Evolutionary conservation across 2,888 invertebrate genomes (phyloP).

Genomic region (Marronus borbonicus): DNA sequence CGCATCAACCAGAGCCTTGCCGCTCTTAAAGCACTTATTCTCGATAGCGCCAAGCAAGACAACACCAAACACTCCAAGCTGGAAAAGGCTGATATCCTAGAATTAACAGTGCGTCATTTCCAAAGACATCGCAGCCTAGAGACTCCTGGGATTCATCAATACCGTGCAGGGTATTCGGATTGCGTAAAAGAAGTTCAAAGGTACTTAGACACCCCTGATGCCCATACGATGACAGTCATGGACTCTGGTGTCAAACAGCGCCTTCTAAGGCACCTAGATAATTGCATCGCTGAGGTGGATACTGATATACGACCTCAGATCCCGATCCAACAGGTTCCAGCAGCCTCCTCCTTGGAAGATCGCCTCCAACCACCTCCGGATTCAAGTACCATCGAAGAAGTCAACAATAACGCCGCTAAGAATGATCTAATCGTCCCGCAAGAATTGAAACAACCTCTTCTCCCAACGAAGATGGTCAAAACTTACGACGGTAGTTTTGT

Average conservation of each 20-base stretch:
- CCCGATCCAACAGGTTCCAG: conserved; percentile 34
- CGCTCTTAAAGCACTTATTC: conserved; percentile 80
- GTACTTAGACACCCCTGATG: conserved; percentile 76
- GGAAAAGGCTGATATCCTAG: conserved; percentile 89
- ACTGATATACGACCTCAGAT: conserved; percentile 68
- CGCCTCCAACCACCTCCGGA: conserved; percentile 68
- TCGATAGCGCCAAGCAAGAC: conserved; percentile 80
- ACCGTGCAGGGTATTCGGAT: conserved; percentile 79
- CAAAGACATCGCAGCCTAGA: conserved; percentile 82
- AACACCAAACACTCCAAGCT: conserved; percentile 85
- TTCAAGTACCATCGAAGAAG: conserved; percentile 67
- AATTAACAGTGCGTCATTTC: conserved; percentile 87
- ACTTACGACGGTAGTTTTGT: conserved; percentile 77
- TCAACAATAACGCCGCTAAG: conserved; percentile 66
- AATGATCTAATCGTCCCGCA: conserved; percentile 30
- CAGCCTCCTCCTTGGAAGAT: conserved; percentile 56
- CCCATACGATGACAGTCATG: conserved; percentile 74
- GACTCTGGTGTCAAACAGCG: conserved; percentile 75
- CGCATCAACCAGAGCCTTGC: conserved; percentile 83
- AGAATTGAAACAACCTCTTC: conserved; percentile 58
- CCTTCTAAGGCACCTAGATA: conserved; percentile 75
- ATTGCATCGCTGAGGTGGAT: conserved; percentile 76
- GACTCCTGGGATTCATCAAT: conserved; percentile 75
- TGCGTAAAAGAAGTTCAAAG: conserved; percentile 77
- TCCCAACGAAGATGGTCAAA: conserved; percentile 73